phyloP scores from a whole-genome alignment of 1,140 invertebrate species.

The Steinernema feltiae region DNA sequence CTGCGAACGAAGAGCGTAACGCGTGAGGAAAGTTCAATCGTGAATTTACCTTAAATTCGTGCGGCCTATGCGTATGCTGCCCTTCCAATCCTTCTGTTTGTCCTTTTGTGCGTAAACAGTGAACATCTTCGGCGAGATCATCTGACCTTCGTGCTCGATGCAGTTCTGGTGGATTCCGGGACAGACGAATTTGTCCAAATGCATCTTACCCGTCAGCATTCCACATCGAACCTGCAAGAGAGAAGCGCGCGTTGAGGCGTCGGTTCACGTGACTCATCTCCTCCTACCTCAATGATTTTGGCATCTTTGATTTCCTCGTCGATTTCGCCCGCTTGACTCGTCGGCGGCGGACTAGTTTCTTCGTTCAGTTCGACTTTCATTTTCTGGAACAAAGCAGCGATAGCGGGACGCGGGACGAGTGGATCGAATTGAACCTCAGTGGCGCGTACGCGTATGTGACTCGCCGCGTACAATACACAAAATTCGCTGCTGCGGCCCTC shows the following conservation, averaged over 20 bases:
- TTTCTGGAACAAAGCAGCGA: background rate
- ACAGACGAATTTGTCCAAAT: conserved; percentile 59
- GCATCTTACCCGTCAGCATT: conserved; percentile 55
- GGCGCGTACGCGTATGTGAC: background rate
- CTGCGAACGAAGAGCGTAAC: conserved; percentile 32
- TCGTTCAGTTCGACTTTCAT: background rate
- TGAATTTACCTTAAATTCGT: conserved; percentile 54
- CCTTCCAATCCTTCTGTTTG: conserved; percentile 62
- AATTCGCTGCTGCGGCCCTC: background rate
- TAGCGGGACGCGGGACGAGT: background rate
- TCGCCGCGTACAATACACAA: background rate
- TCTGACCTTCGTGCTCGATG: conserved; percentile 58
- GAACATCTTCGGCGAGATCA: conserved; percentile 59
- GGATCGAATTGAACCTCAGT: background rate
- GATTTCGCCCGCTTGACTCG: background rate
- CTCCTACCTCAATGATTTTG: background rate
- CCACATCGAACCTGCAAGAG: conserved; percentile 59
- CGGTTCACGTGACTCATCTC: background rate
- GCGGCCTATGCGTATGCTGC: conserved; percentile 59
- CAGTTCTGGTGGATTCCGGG: conserved; percentile 61
- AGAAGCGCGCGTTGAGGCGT: background rate
- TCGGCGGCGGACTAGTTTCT: background rate
- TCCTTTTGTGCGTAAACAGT: conserved; percentile 60
- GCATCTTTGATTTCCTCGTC: background rate
- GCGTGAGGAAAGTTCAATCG: background rate